phyloP scores from a whole-genome alignment of 2,113 vertebrate genomes.

The Acrocephalus kingi region DNA sequence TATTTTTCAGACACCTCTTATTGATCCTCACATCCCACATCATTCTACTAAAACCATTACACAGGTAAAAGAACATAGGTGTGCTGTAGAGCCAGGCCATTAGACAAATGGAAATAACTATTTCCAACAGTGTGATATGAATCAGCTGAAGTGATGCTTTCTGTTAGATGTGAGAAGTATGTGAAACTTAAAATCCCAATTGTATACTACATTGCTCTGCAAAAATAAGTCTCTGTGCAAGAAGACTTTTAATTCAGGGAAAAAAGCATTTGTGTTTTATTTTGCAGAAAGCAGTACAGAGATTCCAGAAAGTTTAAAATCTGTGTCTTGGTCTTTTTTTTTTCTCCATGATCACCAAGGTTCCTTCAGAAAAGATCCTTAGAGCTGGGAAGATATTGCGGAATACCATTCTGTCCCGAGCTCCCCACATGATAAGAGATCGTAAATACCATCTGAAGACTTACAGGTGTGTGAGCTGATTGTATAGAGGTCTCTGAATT shows the following conservation, averaged over 20 bases:
- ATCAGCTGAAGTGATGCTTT: not conserved
- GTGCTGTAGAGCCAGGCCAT: conserved; percentile 16
- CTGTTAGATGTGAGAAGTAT: not conserved
- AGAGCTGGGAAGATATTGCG: conserved; percentile 89
- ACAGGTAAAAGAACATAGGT: conserved; percentile 82
- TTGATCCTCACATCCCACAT: conserved; percentile 85
- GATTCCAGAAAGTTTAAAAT: conserved; percentile 12
- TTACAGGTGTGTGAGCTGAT: conserved; percentile 83
- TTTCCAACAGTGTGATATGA: not conserved
- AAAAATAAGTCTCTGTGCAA: not conserved
- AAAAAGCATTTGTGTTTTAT: not conserved
- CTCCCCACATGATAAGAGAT: conserved; percentile 97
- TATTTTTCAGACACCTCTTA: conserved; percentile 93
- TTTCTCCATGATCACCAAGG: conserved; percentile 71
- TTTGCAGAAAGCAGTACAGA: conserved; percentile 29
- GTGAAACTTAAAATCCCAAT: not conserved
- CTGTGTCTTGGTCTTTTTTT: conserved; percentile 6
- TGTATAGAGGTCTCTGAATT: conserved; percentile 27
- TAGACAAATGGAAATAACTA: not conserved
- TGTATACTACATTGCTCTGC: not conserved
- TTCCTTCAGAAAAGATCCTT: conserved; percentile 94
- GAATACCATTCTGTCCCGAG: conserved; percentile 86
- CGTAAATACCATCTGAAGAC: conserved; percentile 97
- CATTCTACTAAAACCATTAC: conserved; percentile 84
- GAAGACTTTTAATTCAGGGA: not conserved